A percentile compares a stretch with the other conserved stretches of the same genome.
These are phyloP conservation scores for Neoaliturus tenellus DNA, from an alignment of 2,888 invertebrate genomes.

Conservation along the genomic window DNA sequence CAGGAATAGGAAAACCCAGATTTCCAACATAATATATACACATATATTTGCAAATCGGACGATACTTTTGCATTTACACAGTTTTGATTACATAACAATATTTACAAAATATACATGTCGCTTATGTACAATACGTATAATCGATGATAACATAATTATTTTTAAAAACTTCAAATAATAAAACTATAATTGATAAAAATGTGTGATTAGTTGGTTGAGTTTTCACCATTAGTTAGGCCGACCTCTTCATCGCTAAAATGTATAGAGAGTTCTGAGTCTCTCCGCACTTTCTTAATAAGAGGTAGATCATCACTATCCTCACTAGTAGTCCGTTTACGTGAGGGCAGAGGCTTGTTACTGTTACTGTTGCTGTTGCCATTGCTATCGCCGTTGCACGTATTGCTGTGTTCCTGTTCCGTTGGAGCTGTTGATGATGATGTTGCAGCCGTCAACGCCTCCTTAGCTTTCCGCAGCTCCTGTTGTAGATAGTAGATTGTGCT, in stretches of 20 bases:
- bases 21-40: conserved; percentile 29
- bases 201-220: conserved; percentile 9
- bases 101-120: conserved; percentile 36
- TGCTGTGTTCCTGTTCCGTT: neutral
- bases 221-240: conserved; percentile 65
- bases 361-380: conserved; percentile 25
- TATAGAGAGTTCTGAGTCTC: conserved; percentile 82
- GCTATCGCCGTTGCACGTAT: neutral
- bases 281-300: conserved; percentile 80
- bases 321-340: conserved; percentile 70
- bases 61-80: conserved; percentile 25
- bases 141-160: neutral
- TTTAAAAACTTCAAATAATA: neutral
- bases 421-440: conserved; percentile 71
- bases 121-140: conserved; percentile 21
- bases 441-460: conserved; percentile 81
- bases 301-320: conserved; percentile 75
- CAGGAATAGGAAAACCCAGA: neutral
- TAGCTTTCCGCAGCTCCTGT: conserved; percentile 91
- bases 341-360: conserved; percentile 12
- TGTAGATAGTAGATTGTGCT: conserved; percentile 96
- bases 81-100: conserved; percentile 46
- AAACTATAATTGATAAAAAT: neutral
- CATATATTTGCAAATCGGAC: conserved; percentile 37
- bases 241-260: conserved; percentile 87